Conservation (phyloP, 1,140 invertebrate species). For the Armadillidium nasatum region DNA sequence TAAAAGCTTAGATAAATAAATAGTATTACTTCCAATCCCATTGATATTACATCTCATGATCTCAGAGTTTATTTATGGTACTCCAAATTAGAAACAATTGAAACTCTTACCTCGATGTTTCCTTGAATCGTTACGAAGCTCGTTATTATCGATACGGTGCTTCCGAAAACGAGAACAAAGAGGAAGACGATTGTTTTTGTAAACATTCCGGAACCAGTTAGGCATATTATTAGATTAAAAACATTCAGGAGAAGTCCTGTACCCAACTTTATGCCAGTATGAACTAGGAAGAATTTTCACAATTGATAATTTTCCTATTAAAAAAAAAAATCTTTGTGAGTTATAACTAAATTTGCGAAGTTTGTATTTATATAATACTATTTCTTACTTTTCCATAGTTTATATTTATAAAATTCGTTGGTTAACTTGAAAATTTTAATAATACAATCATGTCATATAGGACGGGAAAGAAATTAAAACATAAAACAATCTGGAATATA, state of each 20-base stretch:
- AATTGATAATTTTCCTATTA: conserved; percentile 35
- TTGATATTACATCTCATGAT: too few species aligned
- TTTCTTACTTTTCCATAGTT: too few species aligned
- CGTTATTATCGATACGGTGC: conserved; percentile 68
- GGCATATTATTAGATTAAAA: conserved; percentile 79
- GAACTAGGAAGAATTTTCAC: conserved; percentile 60
- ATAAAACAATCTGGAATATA: too few species aligned
- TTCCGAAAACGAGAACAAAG: conserved; percentile 50
- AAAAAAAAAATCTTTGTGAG: not conserved
- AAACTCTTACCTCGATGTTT: conserved; percentile 55
- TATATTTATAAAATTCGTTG: too few species aligned
- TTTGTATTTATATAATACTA: too few species aligned
- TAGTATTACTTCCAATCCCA: too few species aligned
- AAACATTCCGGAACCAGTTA: conserved; percentile 91
- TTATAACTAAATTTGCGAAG: too few species aligned
- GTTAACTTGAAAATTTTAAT: too few species aligned
- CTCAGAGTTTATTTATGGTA: too few species aligned
- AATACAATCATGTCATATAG: too few species aligned
- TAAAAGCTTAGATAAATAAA: too few species aligned
- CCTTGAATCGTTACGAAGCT: conserved; percentile 53
- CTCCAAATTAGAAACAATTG: not conserved
- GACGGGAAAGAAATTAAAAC: too few species aligned
- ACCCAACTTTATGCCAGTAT: conserved; percentile 84
- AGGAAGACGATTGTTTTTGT: conserved; percentile 82
- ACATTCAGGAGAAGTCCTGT: conserved; percentile 79